These are phyloP conservation scores for Zeuzera pyrina DNA, from an alignment of 2,888 invertebrate genomes.

Conservation along the genomic window DNA sequence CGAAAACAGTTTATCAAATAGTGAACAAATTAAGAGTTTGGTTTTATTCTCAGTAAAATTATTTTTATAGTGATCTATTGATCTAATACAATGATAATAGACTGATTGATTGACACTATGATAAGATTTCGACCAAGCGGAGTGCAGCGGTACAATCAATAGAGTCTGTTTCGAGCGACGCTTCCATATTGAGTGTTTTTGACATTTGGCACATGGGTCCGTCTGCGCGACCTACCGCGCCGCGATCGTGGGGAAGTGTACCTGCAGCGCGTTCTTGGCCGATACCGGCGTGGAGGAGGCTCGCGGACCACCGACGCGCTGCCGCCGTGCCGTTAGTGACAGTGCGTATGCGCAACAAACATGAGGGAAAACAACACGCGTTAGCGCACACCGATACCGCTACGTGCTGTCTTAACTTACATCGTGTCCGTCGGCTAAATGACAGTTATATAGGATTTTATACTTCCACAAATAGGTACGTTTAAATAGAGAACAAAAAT, in stretches of 20 bases:
- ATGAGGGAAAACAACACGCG: conserved; percentile 63
- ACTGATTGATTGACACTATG: no score
- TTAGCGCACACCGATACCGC: conserved; percentile 44
- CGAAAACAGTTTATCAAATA: no score
- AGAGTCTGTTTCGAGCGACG: no score
- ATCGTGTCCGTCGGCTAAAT: no score
- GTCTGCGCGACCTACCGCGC: conserved; percentile 49
- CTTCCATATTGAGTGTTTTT: conserved; percentile 13
- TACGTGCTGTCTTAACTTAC: no score
- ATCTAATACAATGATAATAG: no score
- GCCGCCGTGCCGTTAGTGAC: conserved; percentile 47
- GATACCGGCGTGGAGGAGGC: conserved; percentile 72
- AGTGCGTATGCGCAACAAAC: conserved; percentile 62
- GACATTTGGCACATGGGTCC: conserved; percentile 29
- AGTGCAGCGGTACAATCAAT: no score
- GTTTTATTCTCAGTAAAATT: no score
- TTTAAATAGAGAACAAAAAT: neutral
- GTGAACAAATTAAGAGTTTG: no score
- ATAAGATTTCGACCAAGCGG: no score
- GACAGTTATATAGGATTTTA: no score
- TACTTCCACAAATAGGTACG: neutral
- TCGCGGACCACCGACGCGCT: conserved; percentile 69
- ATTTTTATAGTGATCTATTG: no score
- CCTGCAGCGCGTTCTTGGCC: conserved; percentile 77
- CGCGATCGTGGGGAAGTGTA: conserved; percentile 71